Base-by-base conservation (phyloP, 1,140 invertebrate genomes). In the Drosophila pseudoobscura region DNA sequence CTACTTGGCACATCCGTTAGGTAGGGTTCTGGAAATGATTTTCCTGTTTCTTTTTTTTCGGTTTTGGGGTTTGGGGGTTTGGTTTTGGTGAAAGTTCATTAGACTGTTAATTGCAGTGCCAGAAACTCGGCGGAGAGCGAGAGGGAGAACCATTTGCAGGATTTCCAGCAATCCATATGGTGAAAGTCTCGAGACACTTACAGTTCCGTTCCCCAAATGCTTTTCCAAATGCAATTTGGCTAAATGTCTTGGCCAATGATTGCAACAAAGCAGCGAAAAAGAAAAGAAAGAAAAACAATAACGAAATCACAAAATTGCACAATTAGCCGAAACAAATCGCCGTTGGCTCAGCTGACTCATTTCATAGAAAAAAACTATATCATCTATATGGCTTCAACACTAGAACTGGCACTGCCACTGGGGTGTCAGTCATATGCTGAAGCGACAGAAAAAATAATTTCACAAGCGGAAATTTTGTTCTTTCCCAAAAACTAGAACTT, bases 231-330 rank as follows among this genome's bases (percentile, higher is more conserved):
- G 82, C 78, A 87, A 87, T 88, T 85, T 82, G 83, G 11, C 82
- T 63, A 85, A 85, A 87, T 80, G 82, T 76, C 79, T 87, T 78
- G 62, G 79, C 75, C 84, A 88, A 88, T 89, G 72, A 88, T 79
- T 88, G 83, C 79, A 87, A 69, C 78, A 69, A 82, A 82, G 62
- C 62, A 66, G 55, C 75, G 44, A 31, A 51, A 46, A 70, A 74
- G 64, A 51, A 66, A 63, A 58, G 57, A 44, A 49, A 24, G 29
- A 47, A 26, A 75, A 75, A 54, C 54, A 69, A 57, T 69, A 69
- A 69, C 66, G 66, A 70, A 70, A 69, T 69, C 65, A 35, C 41
- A 64, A 80, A 88, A 83, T 87, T 87, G 78, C 78, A 89, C 84
- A 88, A 84, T 83, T 89, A 61, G 57, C 68, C 75, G 55, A 76